Base-by-base conservation (phyloP, 2,113 vertebrate genomes). In the Amphiprion ocellaris region DNA sequence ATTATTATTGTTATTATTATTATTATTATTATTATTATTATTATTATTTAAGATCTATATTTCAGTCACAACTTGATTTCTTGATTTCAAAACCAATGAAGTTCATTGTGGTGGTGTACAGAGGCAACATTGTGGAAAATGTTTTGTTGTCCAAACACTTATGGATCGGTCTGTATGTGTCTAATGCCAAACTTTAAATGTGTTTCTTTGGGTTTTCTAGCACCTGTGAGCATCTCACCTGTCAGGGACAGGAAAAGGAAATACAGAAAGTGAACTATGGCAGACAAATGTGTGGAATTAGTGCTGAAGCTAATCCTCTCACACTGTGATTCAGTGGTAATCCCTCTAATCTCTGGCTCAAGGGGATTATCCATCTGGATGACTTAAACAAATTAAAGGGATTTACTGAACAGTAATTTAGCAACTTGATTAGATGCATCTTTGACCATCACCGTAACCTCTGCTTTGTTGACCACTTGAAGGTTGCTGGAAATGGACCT, bases 321-420 rank as follows among this genome's bases (percentile, higher is more conserved):
- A 46, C 67, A 59, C 33, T 74, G 41, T 44, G 74, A 70, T 75
- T 82, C 62, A 62, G 21, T 44, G n/a, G 17, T 92, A 94, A 94
- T 94, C 93, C 91, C 47, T 82, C 44, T 93, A 93, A 94, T 94
- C 90, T 86, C 64, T 81, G 69, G 67, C 69, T 84, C 72, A 62
- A 77, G 79, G 75, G 89, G 92, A 93, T 95, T 93, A 93, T 86
- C 79, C 81, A 82, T 86, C 83, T 91, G 88, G 81, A 41, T 85
- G 76, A 93, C 59, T 78, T 52, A 26, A 81, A 86, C 81, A 86
- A 89, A 91, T 91, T 91, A 90, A 84, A 84, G 39, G 85, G 90
- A 85, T 93, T 93, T 79, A 64, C 10, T 67, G 24, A 75, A 11
- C 73, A 76, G 62, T 82, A 56, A 89, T 74, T 82, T 74, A 90